Base-by-base conservation (phyloP, 2,888 invertebrate genomes). In the Lampropteryx suffumata region DNA sequence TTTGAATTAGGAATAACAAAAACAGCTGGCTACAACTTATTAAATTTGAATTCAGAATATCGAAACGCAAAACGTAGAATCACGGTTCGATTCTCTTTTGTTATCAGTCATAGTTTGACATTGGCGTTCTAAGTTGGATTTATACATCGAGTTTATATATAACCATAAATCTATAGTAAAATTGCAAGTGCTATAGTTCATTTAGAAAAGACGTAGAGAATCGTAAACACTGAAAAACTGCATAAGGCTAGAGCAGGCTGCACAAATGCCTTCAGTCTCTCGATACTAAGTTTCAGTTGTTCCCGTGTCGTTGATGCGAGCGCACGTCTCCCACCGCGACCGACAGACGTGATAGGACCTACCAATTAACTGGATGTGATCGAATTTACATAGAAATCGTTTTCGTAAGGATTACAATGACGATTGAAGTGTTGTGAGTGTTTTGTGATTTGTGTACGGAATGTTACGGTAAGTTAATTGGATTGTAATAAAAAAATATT, bases 381-480 rank as follows among this genome's bases (percentile, higher is more conserved):
- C 57, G 46, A 60, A 60, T 57, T 61, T 50, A 55, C 55, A 59
- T 55, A 52, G 34, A 55, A 45, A 57, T 55, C 41, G 49, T 57
- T 50, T 53, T 44, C 41, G 56, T 46, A 55, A 56, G 54, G 45
- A 54, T 50, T 50, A 41, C 50, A 50, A 43, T 59, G 55, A 52
- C 52, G 48, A 52, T 50, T 58, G 39, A 43, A 56, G 51, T 61
- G 50, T 35, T 49, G 61, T 58, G 59, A 51, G 43, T 48, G 52
- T 50, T 37, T 24, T 50, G 57, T 55, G 57, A 49, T 41, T 39
- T 34, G 43, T 43, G 35, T 42, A 41, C 46, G 35, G 21, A 39
- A 35, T 50, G 35, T 33, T 9, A 5, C 32, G 58, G 59, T 61
- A 51, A 59, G 61, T 53, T 36, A 34, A 21, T 10, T 33, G 7